Percentiles rank a stretch among this genome's conserved stretches.
These are phyloP conservation scores for Ochotona princeps DNA, from an alignment of 2,113 vertebrate genomes.

Conservation along the genomic window DNA sequence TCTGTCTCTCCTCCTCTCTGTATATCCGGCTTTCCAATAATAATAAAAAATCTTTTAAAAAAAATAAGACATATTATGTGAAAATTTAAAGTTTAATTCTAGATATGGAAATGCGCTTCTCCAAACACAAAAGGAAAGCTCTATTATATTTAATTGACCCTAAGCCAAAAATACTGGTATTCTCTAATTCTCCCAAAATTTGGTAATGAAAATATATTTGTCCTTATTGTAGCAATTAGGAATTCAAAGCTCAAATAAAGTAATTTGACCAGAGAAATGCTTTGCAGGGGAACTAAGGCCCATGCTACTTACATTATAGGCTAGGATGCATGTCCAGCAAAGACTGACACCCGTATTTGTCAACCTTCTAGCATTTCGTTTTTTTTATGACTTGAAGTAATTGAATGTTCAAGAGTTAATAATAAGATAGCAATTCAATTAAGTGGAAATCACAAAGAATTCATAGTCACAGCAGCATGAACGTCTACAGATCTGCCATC, in stretches of 20 bases:
- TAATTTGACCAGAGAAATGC: conserved; percentile 27
- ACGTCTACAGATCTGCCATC: not conserved
- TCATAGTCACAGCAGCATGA: not conserved
- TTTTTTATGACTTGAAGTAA: not conserved
- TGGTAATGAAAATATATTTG: not conserved
- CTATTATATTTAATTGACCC: conserved; percentile 15
- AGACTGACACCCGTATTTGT: not conserved
- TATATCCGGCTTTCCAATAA: too few relatives aligned
- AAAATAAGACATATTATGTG: not conserved
- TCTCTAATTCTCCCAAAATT: conserved; percentile 14
- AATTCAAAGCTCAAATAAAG: conserved; percentile 31
- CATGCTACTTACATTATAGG: not conserved
- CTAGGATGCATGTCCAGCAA: not conserved
- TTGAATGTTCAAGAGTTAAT: not conserved
- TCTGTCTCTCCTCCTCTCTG: too few relatives aligned
- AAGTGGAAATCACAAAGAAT: not conserved
- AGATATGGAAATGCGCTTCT: conserved; percentile 39
- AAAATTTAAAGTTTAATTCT: conserved; percentile 54
- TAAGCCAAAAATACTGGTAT: not conserved
- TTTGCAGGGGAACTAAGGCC: not conserved
- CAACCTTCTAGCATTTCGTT: not conserved
- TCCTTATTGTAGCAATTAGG: not conserved
- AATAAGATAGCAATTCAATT: not conserved
- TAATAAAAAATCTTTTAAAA: too few relatives aligned
- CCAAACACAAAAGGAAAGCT: not conserved